Percentiles rank a stretch among this genome's conserved stretches.
These are phyloP conservation scores for Umimayanthus kanabou DNA, from an alignment of 92 coral and sea anemone genomes.

Conservation along the genomic window DNA sequence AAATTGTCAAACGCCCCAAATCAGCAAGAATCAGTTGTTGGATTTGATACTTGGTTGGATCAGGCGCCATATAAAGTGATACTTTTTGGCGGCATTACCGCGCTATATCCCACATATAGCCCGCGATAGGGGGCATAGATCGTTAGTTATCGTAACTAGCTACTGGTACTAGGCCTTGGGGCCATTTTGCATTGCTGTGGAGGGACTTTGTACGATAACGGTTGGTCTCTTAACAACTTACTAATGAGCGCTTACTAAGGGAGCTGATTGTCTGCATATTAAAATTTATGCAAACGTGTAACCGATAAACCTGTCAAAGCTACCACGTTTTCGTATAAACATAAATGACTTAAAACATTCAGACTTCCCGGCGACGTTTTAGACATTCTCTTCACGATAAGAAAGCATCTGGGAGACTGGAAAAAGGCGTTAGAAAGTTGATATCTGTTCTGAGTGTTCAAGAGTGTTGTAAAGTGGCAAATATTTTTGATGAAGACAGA, in stretches of 20 bases:
- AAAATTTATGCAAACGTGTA: not conserved
- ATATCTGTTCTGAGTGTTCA: not conserved
- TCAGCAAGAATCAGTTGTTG: not conserved
- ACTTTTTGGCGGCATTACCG: not conserved
- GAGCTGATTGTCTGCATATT: constrained; percentile 7
- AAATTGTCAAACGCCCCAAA: not conserved
- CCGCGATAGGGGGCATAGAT: not conserved
- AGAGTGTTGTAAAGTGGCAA: not conserved
- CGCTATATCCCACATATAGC: not conserved
- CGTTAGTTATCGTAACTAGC: not conserved
- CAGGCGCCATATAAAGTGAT: not conserved
- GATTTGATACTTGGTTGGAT: not conserved
- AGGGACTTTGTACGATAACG: not conserved
- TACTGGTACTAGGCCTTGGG: not conserved
- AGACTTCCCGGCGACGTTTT: not conserved
- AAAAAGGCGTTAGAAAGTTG: not conserved
- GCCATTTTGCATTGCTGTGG: not conserved
- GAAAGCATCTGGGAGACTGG: not conserved
- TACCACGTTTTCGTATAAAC: not conserved
- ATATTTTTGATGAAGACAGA: not conserved
- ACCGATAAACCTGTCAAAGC: not conserved
- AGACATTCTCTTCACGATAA: not conserved
- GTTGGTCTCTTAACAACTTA: not conserved
- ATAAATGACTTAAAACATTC: not conserved
- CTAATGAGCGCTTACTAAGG: not conserved